Conservation (phyloP, 2,888 invertebrate species). For the Pammene fasciana region DNA sequence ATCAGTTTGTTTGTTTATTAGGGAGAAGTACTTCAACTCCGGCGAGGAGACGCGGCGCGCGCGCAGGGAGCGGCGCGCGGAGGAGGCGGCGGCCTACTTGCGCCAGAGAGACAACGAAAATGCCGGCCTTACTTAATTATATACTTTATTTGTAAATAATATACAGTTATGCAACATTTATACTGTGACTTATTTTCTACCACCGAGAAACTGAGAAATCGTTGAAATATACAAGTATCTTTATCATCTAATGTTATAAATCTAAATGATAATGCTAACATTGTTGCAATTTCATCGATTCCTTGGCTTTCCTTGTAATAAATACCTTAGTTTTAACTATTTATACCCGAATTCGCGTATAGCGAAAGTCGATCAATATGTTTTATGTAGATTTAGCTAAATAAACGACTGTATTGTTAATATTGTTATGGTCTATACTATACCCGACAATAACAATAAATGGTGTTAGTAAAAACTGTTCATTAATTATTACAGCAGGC, state of each 20-base stretch:
- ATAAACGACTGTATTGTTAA: too few species aligned
- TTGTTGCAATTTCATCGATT: too few species aligned
- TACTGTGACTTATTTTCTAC: slow-evolving; percentile 17
- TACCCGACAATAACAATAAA: too few species aligned
- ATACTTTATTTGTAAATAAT: slow-evolving; percentile 19
- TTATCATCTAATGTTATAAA: neutral
- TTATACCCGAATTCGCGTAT: too few species aligned
- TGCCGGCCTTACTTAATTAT: slow-evolving; percentile 15
- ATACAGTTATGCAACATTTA: slow-evolving; percentile 12
- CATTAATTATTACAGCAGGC: too few species aligned
- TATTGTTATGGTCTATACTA: too few species aligned
- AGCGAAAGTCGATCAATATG: too few species aligned
- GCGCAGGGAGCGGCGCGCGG: slow-evolving; percentile 70
- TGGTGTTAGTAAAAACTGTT: too few species aligned
- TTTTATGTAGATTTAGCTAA: too few species aligned
- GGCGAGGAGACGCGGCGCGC: slow-evolving; percentile 87
- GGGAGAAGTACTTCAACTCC: slow-evolving; percentile 88
- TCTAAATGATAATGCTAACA: neutral
- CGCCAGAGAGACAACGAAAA: slow-evolving; percentile 43
- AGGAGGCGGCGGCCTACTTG: slow-evolving; percentile 62
- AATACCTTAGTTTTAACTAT: too few species aligned
- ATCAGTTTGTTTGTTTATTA: slow-evolving; percentile 42
- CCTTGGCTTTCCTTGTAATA: neutral
- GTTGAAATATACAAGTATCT: neutral
- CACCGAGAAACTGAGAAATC: neutral